Percentiles rank a stretch among this genome's conserved stretches.
Conservation (phyloP, 2,113 vertebrate species). For the Benthochromis sp. region DNA sequence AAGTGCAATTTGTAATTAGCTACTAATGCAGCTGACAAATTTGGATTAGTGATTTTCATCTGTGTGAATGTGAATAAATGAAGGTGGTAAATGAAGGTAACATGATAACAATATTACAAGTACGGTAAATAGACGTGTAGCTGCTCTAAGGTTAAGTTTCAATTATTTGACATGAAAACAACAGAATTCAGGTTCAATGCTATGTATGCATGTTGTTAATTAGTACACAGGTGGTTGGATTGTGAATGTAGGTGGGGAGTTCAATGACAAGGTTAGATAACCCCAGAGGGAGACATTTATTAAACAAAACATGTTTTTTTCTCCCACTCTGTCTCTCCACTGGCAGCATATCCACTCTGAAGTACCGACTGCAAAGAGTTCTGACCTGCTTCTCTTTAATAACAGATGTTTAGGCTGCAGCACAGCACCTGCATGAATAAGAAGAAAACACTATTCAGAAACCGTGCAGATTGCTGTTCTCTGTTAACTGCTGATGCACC, state of each 20-base stretch:
- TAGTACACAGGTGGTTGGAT: background rate
- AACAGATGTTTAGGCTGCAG: background rate
- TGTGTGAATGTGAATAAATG: background rate
- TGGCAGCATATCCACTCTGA: background rate
- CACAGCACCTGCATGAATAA: background rate
- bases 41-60: background rate
- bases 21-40: background rate
- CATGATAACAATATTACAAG: background rate
- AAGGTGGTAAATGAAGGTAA: background rate
- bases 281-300: background rate
- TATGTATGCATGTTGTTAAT: background rate
- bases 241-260: background rate
- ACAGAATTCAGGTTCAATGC: background rate
- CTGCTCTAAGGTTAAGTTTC: background rate
- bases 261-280: background rate
- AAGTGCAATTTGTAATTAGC: background rate
- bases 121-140: background rate
- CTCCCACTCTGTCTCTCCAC: background rate
- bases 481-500: background rate
- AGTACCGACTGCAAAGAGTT: background rate
- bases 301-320: background rate
- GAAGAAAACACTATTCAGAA: background rate
- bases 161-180: background rate
- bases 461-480: background rate
- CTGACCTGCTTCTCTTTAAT: background rate